Evolutionary conservation across 1,140 invertebrate genomes (phyloP).

Genomic region (Macrosteles quadrilineatus): DNA sequence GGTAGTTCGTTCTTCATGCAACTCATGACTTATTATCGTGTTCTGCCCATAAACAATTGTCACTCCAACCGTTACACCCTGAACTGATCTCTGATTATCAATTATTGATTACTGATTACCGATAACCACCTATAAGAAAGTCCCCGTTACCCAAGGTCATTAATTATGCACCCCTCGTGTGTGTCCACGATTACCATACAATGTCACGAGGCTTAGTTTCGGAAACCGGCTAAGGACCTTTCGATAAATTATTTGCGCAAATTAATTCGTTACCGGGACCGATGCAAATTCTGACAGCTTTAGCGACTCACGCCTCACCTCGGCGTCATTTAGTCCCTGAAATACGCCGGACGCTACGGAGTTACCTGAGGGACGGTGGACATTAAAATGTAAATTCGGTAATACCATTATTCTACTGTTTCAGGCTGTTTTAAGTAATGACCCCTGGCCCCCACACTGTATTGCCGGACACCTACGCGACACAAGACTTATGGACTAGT

Average conservation of each 20-base stretch:
- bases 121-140: too few relatives aligned
- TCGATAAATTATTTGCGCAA: not conserved
- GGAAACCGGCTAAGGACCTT: slow-evolving; percentile 4
- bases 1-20: too few relatives aligned
- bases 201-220: not conserved
- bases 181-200: slow-evolving; percentile 7
- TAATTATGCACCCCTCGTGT: slow-evolving; percentile 9
- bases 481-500: too few relatives aligned
- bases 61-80: too few relatives aligned
- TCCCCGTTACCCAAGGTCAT: not conserved
- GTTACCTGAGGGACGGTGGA: not conserved
- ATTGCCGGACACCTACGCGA: not conserved
- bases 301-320: not conserved
- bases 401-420: slow-evolving; percentile 6
- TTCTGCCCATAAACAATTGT: too few relatives aligned
- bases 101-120: too few relatives aligned
- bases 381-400: not conserved
- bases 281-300: slow-evolving; percentile 3
- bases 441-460: not conserved
- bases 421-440: not conserved
- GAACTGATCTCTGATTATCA: too few relatives aligned
- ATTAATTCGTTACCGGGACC: slow-evolving; percentile 3
- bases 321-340: not conserved
- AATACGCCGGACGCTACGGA: not conserved
- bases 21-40: too few relatives aligned